Percentiles rank a stretch among this genome's conserved stretches.
Evolutionary conservation across 2,113 vertebrate species (phyloP).

Genomic region (Leptobrachium leishanense): DNA sequence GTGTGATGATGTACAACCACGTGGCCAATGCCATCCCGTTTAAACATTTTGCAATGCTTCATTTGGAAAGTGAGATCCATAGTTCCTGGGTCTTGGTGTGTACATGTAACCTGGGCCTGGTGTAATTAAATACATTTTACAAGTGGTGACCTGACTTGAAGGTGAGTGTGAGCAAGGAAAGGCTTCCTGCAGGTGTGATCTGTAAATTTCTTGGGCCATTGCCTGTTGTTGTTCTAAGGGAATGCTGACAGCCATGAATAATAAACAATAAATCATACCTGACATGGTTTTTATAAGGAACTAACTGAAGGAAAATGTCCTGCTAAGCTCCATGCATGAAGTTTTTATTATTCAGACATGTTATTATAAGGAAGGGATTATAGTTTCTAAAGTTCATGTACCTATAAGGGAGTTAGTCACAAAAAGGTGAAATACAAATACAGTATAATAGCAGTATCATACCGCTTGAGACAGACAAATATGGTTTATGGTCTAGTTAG

Average conservation of each 20-base stretch:
- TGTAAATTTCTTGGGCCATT: neutral
- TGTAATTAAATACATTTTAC: neutral
- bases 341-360: no score
- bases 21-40: neutral
- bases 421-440: no score
- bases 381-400: no score
- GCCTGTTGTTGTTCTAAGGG: neutral
- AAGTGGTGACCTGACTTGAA: constrained; percentile 9
- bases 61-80: neutral
- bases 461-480: no score
- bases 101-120: neutral
- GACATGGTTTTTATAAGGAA: neutral
- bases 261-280: neutral
- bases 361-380: no score
- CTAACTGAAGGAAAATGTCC: neutral
- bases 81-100: neutral
- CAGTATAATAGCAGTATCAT: no score
- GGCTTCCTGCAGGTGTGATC: constrained; percentile 11
- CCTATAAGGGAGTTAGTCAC: no score
- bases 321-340: no score
- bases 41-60: neutral
- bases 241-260: neutral
- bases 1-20: neutral
- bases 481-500: no score
- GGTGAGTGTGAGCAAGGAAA: constrained; percentile 4